These are phyloP conservation scores for Pithys albifrons DNA, from an alignment of 2,113 vertebrate species.

Conservation along the genomic window DNA sequence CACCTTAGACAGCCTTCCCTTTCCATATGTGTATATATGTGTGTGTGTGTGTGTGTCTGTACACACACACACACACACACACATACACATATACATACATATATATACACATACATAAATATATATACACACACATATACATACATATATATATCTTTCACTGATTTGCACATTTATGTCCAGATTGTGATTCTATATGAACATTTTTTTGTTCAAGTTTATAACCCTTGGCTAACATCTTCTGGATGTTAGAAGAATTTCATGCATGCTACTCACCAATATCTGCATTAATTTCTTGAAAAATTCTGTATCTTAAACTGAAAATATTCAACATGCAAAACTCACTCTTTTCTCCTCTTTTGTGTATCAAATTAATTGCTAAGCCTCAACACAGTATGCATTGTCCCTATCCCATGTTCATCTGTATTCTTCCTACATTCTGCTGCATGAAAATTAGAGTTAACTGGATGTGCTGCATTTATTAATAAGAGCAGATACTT, in stretches of 20 bases:
- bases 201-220: not conserved
- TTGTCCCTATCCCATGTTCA: not conserved
- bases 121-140: no score
- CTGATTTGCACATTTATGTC: not conserved
- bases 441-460: not conserved
- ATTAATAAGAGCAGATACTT: not conserved
- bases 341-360: not conserved
- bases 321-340: not conserved
- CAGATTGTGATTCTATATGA: not conserved
- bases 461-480: not conserved
- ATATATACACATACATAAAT: no score
- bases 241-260: not conserved
- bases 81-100: no score
- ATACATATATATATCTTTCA: not conserved
- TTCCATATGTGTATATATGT: not conserved
- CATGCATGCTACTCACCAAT: not conserved
- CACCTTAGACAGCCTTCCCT: not conserved
- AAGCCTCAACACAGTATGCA: not conserved
- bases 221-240: not conserved
- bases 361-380: not conserved
- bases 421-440: not conserved
- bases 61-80: no score
- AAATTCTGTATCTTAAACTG: not conserved
- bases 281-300: not conserved
- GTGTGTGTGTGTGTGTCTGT: no score